These are phyloP conservation scores for Poecilia velifera DNA, from an alignment of 2,797 vertebrate species.

Conservation along the genomic window DNA sequence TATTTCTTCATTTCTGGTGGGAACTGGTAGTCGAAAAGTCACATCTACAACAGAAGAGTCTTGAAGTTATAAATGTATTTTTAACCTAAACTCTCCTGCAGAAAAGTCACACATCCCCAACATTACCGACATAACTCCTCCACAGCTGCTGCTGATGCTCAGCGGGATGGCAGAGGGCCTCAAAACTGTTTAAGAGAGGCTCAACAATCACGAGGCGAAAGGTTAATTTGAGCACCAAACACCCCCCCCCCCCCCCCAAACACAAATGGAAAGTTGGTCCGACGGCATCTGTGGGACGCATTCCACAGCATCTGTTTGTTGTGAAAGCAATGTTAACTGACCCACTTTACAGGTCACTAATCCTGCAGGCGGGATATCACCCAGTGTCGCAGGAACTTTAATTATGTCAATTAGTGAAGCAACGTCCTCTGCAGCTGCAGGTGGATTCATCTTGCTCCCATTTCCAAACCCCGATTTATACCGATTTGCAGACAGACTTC, in stretches of 20 bases:
- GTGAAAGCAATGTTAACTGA: background rate
- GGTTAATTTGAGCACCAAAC: background rate
- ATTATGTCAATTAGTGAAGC: background rate
- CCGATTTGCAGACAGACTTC: background rate
- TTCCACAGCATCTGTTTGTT: background rate
- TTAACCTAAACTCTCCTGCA: background rate
- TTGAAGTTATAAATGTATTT: background rate
- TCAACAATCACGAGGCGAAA: background rate
- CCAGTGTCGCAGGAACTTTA: slow-evolving; percentile 2
- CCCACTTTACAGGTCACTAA: background rate
- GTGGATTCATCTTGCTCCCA: background rate
- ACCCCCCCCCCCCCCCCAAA: background rate
- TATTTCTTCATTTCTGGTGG: slow-evolving; percentile 49
- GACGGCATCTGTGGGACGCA: background rate
- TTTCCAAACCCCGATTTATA: background rate
- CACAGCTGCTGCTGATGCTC: background rate
- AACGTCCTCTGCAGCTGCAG: background rate
- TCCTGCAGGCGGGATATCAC: background rate
- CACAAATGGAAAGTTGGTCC: background rate
- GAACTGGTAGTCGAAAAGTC: slow-evolving; percentile 8
- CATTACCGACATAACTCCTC: background rate
- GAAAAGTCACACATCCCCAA: background rate
- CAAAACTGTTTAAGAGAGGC: background rate
- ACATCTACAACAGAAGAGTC: background rate
- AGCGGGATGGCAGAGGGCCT: background rate